Evolutionary conservation across 2,797 vertebrate genomes (phyloP).

Genomic region (Xyrichtys novacula): DNA sequence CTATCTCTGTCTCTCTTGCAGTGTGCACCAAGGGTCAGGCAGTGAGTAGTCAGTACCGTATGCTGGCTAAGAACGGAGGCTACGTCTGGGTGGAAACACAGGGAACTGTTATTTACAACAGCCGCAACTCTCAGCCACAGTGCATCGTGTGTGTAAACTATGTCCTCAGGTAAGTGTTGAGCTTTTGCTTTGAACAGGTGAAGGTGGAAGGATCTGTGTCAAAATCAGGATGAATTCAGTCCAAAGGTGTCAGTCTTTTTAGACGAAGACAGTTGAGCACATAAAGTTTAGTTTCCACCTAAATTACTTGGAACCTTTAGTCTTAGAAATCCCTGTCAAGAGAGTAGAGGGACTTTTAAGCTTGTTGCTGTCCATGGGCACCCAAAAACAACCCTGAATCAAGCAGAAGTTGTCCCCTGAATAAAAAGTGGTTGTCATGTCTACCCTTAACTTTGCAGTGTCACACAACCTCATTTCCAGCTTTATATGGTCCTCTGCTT

Average conservation of each 20-base stretch:
- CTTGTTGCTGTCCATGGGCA: too few relatives aligned
- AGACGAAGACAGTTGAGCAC: neutral
- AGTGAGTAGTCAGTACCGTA: conserved; percentile 93
- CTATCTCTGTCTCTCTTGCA: conserved; percentile 54
- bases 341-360: too few relatives aligned
- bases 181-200: too few relatives aligned
- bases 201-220: neutral
- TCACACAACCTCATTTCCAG: too few relatives aligned
- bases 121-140: conserved; percentile 96
- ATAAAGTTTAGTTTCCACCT: too few relatives aligned
- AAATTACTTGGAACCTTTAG: too few relatives aligned
- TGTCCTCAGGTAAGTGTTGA: conserved; percentile 90
- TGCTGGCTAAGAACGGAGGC: conserved; percentile 96
- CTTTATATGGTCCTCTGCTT: too few relatives aligned
- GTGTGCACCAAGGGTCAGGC: conserved; percentile 98
- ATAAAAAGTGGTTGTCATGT: too few relatives aligned
- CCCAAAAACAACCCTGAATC: too few relatives aligned
- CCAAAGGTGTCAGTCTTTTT: neutral
- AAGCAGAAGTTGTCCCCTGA: too few relatives aligned
- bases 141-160: conserved; percentile 98
- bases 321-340: too few relatives aligned
- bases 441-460: too few relatives aligned
- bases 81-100: conserved; percentile 98
- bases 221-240: neutral
- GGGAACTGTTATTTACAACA: conserved; percentile 96